Evolutionary conservation across 2,888 invertebrate genomes (phyloP).

Genomic region (Catocala fraxini): DNA sequence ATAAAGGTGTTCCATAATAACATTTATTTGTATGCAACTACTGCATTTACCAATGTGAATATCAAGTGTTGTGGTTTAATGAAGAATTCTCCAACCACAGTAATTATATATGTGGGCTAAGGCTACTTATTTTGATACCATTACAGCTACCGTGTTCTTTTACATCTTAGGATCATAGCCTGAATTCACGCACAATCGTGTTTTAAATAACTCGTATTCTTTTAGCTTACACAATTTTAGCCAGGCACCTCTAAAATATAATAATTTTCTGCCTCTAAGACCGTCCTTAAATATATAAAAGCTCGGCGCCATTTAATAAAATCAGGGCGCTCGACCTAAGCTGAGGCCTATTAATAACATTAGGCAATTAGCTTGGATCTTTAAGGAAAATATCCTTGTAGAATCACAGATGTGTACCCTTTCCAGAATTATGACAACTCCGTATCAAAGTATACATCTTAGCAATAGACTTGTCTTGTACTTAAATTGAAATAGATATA

Average conservation of each 20-base stretch:
- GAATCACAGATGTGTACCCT: no score
- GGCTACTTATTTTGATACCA: not conserved
- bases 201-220: no score
- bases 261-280: no score
- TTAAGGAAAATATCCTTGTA: not conserved
- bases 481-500: not conserved
- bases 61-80: not conserved
- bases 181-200: no score
- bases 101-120: not conserved
- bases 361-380: constrained; percentile 2
- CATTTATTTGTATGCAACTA: not conserved
- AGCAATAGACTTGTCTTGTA: not conserved
- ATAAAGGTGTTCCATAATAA: no score
- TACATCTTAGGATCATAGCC: no score
- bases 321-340: not conserved
- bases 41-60: not conserved
- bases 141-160: not conserved
- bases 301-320: not conserved
- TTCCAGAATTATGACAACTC: no score
- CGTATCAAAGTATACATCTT: not conserved
- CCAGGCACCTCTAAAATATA: no score
- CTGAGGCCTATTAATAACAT: not conserved
- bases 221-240: no score
- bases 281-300: no score
- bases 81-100: not conserved